These are phyloP conservation scores for Drosophila mettleri DNA, from an alignment of 2,888 invertebrate genomes.

Conservation along the genomic window DNA sequence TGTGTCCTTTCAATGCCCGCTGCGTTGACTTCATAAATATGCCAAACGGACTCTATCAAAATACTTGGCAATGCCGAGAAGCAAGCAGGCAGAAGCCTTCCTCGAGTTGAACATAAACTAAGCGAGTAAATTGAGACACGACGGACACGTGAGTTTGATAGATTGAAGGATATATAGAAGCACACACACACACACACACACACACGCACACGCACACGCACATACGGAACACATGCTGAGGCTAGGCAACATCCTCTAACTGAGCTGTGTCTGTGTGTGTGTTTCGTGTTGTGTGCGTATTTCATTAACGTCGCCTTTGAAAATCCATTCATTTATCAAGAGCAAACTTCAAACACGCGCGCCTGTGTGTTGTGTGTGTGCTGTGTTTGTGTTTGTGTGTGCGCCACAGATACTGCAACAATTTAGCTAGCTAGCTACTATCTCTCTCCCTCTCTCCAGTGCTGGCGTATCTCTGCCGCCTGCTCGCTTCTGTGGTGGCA, in stretches of 20 bases:
- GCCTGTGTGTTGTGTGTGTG: slow-evolving; percentile 14
- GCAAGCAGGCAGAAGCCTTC: slow-evolving; percentile 26
- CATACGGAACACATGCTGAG: slow-evolving; percentile 29
- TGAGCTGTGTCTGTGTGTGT: slow-evolving; percentile 25
- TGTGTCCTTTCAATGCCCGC: slow-evolving; percentile 54
- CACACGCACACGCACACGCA: too few relatives aligned
- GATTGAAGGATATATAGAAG: slow-evolving; percentile 69
- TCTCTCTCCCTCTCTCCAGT: neutral
- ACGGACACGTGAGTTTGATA: slow-evolving; percentile 79
- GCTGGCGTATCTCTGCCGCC: neutral
- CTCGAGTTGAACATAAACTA: slow-evolving; percentile 69
- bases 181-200: slow-evolving; percentile 3
- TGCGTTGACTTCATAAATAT: slow-evolving; percentile 72
- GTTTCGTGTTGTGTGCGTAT: slow-evolving; percentile 66
- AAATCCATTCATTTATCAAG: slow-evolving; percentile 78
- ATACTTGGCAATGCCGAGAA: slow-evolving; percentile 39
- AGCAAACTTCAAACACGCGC: slow-evolving; percentile 77
- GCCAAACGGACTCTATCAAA: slow-evolving; percentile 70
- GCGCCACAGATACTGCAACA: slow-evolving; percentile 68
- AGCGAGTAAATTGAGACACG: slow-evolving; percentile 79
- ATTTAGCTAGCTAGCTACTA: slow-evolving; percentile 53
- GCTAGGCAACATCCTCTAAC: slow-evolving; percentile 22
- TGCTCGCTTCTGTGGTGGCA: slow-evolving; percentile 7
- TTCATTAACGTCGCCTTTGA: slow-evolving; percentile 78
- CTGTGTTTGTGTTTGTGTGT: slow-evolving; percentile 21